Evolutionary conservation across 2,797 vertebrate species (phyloP).

Genomic region (Fringilla coelebs): DNA sequence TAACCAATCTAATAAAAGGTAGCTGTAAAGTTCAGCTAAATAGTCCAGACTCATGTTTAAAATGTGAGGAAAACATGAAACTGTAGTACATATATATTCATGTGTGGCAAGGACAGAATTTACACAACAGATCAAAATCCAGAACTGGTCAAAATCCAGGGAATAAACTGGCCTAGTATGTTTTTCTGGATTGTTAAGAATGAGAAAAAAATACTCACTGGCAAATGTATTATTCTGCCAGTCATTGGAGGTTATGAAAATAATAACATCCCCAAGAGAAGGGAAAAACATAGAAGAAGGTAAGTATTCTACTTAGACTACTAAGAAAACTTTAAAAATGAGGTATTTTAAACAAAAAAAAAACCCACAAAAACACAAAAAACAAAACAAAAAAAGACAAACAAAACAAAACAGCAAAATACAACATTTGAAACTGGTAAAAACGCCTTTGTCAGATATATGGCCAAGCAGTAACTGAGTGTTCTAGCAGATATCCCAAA

Average conservation of each 20-base stretch:
- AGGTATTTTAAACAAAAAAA: background rate
- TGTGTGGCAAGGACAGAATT: background rate
- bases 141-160: background rate
- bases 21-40: background rate
- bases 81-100: background rate
- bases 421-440: conserved; percentile 26
- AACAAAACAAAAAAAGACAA: too few relatives aligned
- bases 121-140: background rate
- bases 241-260: background rate
- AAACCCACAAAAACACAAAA: too few relatives aligned
- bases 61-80: background rate
- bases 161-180: background rate
- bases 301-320: background rate
- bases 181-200: conserved; percentile 1
- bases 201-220: background rate
- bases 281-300: background rate
- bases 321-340: background rate
- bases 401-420: conserved; percentile 13
- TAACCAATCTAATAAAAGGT: background rate
- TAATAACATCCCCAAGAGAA: background rate
- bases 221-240: background rate
- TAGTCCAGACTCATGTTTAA: background rate
- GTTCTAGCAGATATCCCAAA: conserved; percentile 53
- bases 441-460: conserved; percentile 34
- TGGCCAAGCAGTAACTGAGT: conserved; percentile 52